Evolutionary conservation across 2,888 invertebrate species (phyloP).

Genomic region (Vesta saturnalis): DNA sequence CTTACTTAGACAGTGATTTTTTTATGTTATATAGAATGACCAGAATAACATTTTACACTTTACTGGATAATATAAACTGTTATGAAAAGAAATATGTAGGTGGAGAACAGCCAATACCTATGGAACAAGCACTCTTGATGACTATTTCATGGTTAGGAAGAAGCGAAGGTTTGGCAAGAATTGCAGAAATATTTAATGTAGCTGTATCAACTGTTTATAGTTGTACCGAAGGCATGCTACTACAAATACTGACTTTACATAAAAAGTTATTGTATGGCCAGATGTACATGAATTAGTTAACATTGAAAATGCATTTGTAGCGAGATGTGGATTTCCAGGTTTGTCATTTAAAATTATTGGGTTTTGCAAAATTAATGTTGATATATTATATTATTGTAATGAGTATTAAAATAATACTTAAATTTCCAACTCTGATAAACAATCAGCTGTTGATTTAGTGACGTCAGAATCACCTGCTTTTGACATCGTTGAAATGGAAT

Average conservation of each 20-base stretch:
- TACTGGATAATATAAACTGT: slow-evolving; percentile 7
- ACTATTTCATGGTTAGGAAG: slow-evolving; percentile 8
- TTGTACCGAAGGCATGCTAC: background rate
- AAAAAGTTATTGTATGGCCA: slow-evolving; percentile 3
- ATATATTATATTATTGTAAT: no score
- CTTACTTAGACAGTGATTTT: slow-evolving; percentile 10
- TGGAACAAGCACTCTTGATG: background rate
- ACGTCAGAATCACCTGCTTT: no score
- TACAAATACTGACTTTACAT: background rate
- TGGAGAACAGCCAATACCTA: slow-evolving; percentile 3
- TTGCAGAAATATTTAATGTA: background rate
- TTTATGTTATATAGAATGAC: slow-evolving; percentile 8
- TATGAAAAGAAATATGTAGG: slow-evolving; percentile 3
- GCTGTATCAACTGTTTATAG: slow-evolving; percentile 2
- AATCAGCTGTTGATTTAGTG: no score
- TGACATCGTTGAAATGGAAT: no score
- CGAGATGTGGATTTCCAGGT: slow-evolving; percentile 4
- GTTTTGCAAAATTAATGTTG: background rate
- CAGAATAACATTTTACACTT: slow-evolving; percentile 3
- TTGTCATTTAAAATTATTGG: background rate
- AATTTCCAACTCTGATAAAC: no score
- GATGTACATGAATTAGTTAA: background rate
- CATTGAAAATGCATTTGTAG: background rate
- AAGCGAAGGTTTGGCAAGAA: background rate
- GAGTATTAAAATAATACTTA: no score